phyloP scores from a whole-genome alignment of 2,797 vertebrate species.

The Knipowitschia caucasica region DNA sequence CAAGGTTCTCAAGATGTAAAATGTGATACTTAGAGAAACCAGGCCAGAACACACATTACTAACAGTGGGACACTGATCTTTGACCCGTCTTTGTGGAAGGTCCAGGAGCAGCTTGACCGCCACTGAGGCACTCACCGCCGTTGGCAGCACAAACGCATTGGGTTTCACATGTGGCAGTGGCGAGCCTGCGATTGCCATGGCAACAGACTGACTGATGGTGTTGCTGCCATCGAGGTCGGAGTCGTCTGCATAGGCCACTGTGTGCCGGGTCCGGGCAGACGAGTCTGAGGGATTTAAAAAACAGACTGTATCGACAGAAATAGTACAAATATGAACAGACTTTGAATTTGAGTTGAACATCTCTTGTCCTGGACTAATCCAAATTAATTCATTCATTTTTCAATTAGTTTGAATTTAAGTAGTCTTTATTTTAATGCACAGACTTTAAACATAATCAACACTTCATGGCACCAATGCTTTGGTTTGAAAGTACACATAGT shows the following conservation, averaged over 20 bases:
- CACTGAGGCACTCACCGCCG: conserved; percentile 76
- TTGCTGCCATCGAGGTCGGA: conserved; percentile 73
- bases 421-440: too few relatives aligned
- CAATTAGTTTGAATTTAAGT: too few relatives aligned
- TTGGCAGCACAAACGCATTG: conserved; percentile 75
- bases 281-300: conserved; percentile 68
- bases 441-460: too few relatives aligned
- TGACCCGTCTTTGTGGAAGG: conserved; percentile 39
- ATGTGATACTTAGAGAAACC: too few relatives aligned
- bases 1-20: too few relatives aligned
- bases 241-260: conserved; percentile 76
- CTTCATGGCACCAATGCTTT: too few relatives aligned
- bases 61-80: conserved; percentile 29
- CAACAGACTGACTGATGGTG: conserved; percentile 87
- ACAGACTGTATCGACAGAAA: conserved; percentile 28
- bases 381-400: too few relatives aligned
- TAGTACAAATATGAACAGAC: background rate
- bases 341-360: too few relatives aligned
- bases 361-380: too few relatives aligned
- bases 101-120: conserved; percentile 43
- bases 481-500: too few relatives aligned
- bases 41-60: conserved; percentile 11
- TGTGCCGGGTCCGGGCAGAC: conserved; percentile 77
- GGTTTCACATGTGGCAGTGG: conserved; percentile 81
- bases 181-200: conserved; percentile 91